A percentile compares a stretch with the other conserved stretches of the same genome.
phyloP scores from a whole-genome alignment of 1,140 invertebrate genomes.

The Macrotrachela quadricornifera region DNA sequence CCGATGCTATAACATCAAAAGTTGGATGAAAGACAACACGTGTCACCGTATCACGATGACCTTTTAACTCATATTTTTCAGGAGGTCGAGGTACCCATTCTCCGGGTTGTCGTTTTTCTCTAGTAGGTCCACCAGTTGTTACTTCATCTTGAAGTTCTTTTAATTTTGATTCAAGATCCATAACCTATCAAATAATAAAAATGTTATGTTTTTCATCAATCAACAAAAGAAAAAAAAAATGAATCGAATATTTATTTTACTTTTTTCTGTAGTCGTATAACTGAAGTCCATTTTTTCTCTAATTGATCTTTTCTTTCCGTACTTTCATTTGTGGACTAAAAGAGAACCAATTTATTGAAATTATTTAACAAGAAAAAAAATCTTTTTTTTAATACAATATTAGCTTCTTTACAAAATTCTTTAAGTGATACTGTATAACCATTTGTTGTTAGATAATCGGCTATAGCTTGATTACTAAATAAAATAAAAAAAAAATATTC shows the following conservation, averaged over 20 bases:
- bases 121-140: too few relatives aligned
- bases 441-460: conserved; percentile 86
- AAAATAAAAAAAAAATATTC: too few relatives aligned
- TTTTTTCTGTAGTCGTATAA: conserved; percentile 93
- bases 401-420: neutral
- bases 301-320: conserved; percentile 51
- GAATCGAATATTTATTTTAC: conserved; percentile 27
- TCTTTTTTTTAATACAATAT: neutral
- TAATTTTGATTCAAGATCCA: too few relatives aligned
- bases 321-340: conserved; percentile 42
- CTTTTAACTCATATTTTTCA: conserved; percentile 72
- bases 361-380: too few relatives aligned
- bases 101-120: conserved; percentile 63
- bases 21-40: conserved; percentile 71
- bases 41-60: conserved; percentile 70
- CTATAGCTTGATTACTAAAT: conserved; percentile 72
- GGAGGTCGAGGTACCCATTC: conserved; percentile 97
- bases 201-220: too few relatives aligned
- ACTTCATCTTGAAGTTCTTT: neutral
- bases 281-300: conserved; percentile 98
- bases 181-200: too few relatives aligned
- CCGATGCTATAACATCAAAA: conserved; percentile 81
- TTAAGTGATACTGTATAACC: conserved; percentile 45
- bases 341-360: neutral
- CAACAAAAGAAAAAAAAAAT: too few relatives aligned